These are phyloP conservation scores for Odontophorus gujanensis DNA, from an alignment of 2,113 vertebrate species.

Conservation along the genomic window DNA sequence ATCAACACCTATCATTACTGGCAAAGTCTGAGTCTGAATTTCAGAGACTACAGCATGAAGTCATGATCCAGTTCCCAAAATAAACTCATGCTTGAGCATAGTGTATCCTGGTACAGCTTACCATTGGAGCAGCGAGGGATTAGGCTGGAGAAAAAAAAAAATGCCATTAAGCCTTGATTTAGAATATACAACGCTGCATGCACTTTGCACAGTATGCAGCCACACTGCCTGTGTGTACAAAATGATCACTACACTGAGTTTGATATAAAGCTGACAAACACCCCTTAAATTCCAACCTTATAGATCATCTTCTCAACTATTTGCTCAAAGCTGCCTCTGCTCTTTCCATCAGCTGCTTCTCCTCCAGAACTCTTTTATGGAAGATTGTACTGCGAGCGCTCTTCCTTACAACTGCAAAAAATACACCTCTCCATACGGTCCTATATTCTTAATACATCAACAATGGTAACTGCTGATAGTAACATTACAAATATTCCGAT, in stretches of 20 bases:
- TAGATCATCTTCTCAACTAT: not conserved
- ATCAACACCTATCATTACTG: not conserved
- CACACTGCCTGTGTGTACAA: not conserved
- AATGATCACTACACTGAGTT: not conserved
- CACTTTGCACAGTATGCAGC: not conserved
- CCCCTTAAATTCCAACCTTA: not conserved
- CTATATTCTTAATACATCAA: not conserved
- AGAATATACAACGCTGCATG: not conserved
- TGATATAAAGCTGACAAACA: not conserved
- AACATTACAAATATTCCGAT: not conserved
- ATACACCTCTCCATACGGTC: not conserved
- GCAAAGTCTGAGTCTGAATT: slow-evolving; percentile 7
- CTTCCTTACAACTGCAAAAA: not conserved
- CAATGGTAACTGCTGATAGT: fast-evolving
- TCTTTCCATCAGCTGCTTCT: not conserved
- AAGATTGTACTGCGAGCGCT: not conserved
- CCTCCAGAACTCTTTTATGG: not conserved
- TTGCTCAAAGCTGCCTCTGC: not conserved
- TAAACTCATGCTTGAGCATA: not conserved
- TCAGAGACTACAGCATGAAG: not conserved
- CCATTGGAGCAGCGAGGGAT: not conserved
- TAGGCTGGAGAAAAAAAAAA: not conserved
- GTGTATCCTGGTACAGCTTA: not conserved
- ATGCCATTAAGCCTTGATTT: not conserved
- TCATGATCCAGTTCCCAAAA: not conserved